Evolutionary conservation across 2,888 invertebrate species (phyloP).

Genomic region (Aradus depressus): DNA sequence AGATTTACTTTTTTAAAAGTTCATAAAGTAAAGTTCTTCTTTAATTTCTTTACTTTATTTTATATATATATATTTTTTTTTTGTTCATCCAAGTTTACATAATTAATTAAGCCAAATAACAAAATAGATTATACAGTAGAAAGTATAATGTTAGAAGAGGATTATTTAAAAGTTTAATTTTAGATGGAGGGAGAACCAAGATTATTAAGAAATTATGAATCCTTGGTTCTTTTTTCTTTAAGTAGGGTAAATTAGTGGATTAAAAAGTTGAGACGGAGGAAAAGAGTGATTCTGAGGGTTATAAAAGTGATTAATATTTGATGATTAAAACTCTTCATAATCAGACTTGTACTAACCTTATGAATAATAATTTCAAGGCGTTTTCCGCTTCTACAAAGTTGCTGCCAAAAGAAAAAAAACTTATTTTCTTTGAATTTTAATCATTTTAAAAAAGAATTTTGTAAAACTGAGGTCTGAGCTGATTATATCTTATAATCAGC

Average conservation of each 20-base stretch:
- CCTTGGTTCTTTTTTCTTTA: too few relatives aligned
- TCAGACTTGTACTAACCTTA: constrained; percentile 6
- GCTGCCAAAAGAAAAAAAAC: not conserved
- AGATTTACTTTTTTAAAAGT: too few relatives aligned
- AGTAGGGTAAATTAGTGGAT: constrained; percentile 6
- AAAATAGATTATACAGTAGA: not conserved
- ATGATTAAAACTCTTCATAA: constrained; percentile 10
- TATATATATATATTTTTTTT: too few relatives aligned
- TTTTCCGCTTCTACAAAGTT: not conserved
- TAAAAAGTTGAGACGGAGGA: not conserved
- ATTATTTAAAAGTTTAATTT: not conserved
- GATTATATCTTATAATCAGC: too few relatives aligned
- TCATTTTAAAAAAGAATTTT: constrained; percentile 11
- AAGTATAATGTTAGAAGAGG: too few relatives aligned
- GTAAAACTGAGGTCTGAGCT: constrained; percentile 2
- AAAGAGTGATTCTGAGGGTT: constrained; percentile 1
- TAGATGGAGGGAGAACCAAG: not conserved
- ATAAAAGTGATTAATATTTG: constrained; percentile 5
- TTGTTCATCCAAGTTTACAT: too few relatives aligned
- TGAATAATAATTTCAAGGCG: constrained; percentile 11
- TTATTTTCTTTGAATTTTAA: constrained; percentile 9
- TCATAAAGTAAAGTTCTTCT: too few relatives aligned
- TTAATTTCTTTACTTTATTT: too few relatives aligned
- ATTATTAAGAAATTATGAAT: constrained; percentile 11
- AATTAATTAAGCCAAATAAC: too few relatives aligned